Evolutionary conservation across 2,797 vertebrate genomes (phyloP).

Genomic region (Vultur gryphus): DNA sequence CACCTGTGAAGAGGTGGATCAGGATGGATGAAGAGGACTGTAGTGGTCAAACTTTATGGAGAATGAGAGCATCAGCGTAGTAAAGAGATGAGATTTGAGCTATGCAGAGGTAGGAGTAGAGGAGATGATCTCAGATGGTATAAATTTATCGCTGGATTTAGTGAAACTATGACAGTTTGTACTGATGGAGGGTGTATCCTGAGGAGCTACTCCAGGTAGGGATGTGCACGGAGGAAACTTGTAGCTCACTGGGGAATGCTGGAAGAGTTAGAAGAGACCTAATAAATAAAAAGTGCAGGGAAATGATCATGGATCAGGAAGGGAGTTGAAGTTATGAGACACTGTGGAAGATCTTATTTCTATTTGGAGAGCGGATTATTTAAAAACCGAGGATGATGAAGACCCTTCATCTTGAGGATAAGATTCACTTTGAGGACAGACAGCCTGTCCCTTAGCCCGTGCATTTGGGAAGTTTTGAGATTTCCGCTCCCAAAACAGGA

Average conservation of each 20-base stretch:
- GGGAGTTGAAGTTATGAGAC: neutral
- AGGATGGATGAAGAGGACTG: neutral
- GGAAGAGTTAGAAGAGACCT: neutral
- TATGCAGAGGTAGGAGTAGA: neutral
- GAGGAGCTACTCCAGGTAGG: neutral
- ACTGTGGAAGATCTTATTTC: neutral
- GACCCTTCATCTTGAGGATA: neutral
- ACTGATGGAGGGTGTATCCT: neutral
- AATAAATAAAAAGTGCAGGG: neutral
- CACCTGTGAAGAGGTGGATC: neutral
- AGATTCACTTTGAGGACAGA: neutral
- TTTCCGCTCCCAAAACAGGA: neutral
- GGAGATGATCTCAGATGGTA: neutral
- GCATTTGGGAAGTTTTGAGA: neutral
- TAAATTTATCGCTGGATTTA: neutral
- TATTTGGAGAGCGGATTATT: neutral
- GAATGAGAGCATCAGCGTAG: neutral
- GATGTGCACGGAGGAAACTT: neutral
- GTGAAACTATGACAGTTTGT: neutral
- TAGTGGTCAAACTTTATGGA: neutral
- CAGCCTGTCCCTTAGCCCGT: neutral
- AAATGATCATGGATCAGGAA: neutral
- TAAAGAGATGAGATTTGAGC: neutral
- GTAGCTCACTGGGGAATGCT: neutral
- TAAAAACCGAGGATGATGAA: neutral